These are phyloP conservation scores for Sinohyriopsis cumingii DNA, from an alignment of 2,888 invertebrate species.

Conservation along the genomic window DNA sequence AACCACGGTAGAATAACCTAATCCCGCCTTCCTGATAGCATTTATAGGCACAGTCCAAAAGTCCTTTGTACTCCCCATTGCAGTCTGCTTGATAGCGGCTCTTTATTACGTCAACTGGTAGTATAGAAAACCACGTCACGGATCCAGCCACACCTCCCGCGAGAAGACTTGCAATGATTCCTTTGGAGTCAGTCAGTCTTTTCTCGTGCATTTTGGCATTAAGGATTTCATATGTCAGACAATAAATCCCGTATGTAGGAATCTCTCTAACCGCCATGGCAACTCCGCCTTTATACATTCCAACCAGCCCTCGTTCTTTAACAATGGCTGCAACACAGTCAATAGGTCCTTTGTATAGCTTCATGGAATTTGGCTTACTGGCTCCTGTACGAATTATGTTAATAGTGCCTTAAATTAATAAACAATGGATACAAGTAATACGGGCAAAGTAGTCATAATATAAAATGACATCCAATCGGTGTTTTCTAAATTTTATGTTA, in stretches of 20 bases:
- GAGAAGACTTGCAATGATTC: constrained; percentile 55
- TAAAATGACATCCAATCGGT: not conserved
- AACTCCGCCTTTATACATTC: constrained; percentile 66
- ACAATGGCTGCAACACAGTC: constrained; percentile 75
- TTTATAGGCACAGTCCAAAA: constrained; percentile 76
- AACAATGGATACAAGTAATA: not conserved
- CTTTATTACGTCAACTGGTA: constrained; percentile 85
- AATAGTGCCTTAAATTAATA: not conserved
- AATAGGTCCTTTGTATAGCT: constrained; percentile 72
- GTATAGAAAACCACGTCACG: constrained; percentile 79
- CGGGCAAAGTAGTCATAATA: too few relatives aligned
- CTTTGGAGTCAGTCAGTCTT: constrained; percentile 43
- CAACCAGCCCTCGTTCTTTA: constrained; percentile 71
- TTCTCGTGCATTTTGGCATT: constrained; percentile 41
- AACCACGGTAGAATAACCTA: constrained; percentile 79
- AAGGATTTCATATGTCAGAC: constrained; percentile 76
- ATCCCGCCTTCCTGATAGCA: constrained; percentile 77
- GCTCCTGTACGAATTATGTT: not conserved
- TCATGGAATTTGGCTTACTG: not conserved
- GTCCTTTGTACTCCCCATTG: constrained; percentile 75
- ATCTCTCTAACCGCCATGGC: constrained; percentile 74
- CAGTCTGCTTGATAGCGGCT: constrained; percentile 81
- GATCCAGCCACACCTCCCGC: constrained; percentile 74
- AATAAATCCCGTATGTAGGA: constrained; percentile 79
- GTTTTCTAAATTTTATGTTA: too few relatives aligned